phyloP scores from a whole-genome alignment of 2,888 invertebrate genomes.

The Eilema griseolum region DNA sequence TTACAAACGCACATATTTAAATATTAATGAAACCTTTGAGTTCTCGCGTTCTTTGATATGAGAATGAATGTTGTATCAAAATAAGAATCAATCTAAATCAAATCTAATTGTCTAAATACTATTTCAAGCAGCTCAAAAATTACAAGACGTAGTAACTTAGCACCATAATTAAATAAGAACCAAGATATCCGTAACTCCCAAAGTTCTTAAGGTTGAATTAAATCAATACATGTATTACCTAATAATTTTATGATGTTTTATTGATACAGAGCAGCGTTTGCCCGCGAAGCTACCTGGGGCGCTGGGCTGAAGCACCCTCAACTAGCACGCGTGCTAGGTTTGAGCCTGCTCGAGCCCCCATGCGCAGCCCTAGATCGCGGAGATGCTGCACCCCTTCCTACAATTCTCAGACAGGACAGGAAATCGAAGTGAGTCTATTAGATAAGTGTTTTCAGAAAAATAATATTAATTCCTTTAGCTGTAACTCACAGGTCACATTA shows the following conservation, averaged over 20 bases:
- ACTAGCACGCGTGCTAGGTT: constrained; percentile 93
- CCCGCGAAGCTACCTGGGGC: constrained; percentile 94
- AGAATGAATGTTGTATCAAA: too few relatives aligned
- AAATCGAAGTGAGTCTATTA: constrained; percentile 77
- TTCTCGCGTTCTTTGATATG: too few relatives aligned
- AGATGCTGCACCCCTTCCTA: constrained; percentile 94
- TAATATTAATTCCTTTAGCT: background rate
- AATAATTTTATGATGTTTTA: background rate
- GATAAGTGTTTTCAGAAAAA: background rate
- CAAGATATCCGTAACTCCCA: too few relatives aligned
- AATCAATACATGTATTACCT: background rate
- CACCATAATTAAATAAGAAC: too few relatives aligned
- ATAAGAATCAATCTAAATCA: too few relatives aligned
- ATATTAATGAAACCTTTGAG: too few relatives aligned
- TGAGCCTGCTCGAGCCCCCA: constrained; percentile 94
- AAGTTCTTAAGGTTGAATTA: too few relatives aligned
- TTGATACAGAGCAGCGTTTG: constrained; percentile 90
- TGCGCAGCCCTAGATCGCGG: constrained; percentile 96
- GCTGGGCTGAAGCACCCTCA: constrained; percentile 94
- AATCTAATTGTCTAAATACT: too few relatives aligned
- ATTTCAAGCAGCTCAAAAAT: too few relatives aligned
- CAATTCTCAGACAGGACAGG: constrained; percentile 86
- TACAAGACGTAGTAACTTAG: too few relatives aligned
- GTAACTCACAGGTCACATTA: too few relatives aligned
- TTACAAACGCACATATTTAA: too few relatives aligned